Base-by-base conservation (phyloP, 2,797 vertebrate genomes). In the Telmatherina bonti region DNA sequence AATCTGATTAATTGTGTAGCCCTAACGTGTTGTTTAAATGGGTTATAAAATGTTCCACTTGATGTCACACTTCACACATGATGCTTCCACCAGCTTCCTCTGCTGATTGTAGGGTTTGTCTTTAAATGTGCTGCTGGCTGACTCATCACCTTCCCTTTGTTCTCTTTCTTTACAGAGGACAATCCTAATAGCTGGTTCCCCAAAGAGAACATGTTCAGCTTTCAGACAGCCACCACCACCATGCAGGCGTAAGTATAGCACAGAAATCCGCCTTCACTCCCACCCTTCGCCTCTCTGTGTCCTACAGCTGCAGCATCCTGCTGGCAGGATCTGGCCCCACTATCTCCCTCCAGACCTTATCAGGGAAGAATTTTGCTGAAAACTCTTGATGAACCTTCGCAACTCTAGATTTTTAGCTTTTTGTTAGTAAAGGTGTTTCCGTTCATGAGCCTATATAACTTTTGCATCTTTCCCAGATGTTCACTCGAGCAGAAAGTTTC, bases 131-230 rank as follows among this genome's bases (percentile, higher is more conserved):
- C 16, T 30, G 20, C 59, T 63, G 3, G 0, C 56, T 69, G 18
- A 65, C 24, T n/a, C 35, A 22, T 58, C 62, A 5, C 53, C 58
- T 60, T 58, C 62, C 47, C 64, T 78, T 81, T 82, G 45, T 81
- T 67, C 64, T 64, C 54, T 87, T 41, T 79, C 85, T 75, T 89
- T 92, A 62, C 89, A 98, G 97, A 97, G 36, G 96, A 98, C 18
- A 89, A 94, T 49, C 88, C 94, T 59, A 95, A 96, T 81, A 97
- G 95, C 85, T 98, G 97, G 97, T 97, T 99, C 85, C 97, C 97
- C 67, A 98, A 97, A 88, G 97, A 99, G 89, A 98, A 96, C 84
- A 96, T 98, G 92, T 97, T 98, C 93, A 98, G 95, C 89, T 98
- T 99, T 89, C 97, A 98, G 88, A 97, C 96, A 16, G 96, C 97